Conservation (phyloP, 1,140 invertebrate species). For the Plutomurus gul region DNA sequence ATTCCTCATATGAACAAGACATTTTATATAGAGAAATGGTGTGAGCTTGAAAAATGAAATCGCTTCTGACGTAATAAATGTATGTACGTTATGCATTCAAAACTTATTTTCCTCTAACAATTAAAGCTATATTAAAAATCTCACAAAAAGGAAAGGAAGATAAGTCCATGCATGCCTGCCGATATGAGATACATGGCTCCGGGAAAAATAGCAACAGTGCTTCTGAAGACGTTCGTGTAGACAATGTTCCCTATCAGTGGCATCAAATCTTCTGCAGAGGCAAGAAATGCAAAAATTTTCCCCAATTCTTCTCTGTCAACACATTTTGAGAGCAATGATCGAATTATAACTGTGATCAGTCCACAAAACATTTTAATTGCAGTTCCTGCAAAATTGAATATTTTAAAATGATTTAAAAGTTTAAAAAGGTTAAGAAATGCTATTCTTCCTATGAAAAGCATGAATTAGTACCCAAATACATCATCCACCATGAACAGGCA, state of each 20-base stretch:
- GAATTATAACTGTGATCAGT: slow-evolving; percentile 31
- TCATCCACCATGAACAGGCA: slow-evolving; percentile 14
- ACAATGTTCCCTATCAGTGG: slow-evolving; percentile 39
- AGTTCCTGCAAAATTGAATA: slow-evolving; percentile 6
- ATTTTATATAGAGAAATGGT: no score
- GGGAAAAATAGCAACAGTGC: slow-evolving; percentile 16
- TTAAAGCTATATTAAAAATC: no score
- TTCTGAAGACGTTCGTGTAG: slow-evolving; percentile 35
- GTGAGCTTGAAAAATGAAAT: no score
- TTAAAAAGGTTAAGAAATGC: neutral
- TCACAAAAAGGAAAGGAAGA: slow-evolving; percentile 22
- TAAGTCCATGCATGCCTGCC: neutral
- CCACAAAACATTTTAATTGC: slow-evolving; percentile 42
- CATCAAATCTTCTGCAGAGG: slow-evolving; percentile 35
- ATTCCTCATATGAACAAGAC: no score
- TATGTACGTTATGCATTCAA: no score
- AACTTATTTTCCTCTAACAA: no score
- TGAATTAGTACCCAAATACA: slow-evolving; percentile 33
- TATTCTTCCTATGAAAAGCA: neutral
- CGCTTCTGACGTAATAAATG: no score
- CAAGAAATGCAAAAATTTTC: slow-evolving; percentile 44
- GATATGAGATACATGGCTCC: slow-evolving; percentile 30
- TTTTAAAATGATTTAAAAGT: no score
- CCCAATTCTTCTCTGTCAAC: slow-evolving; percentile 43
- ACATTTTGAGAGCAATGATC: slow-evolving; percentile 47